Evolutionary conservation across 2,888 invertebrate species (phyloP), one percentile per base, ranked within the genome.

Genomic region (Tineola bisselliella): DNA sequence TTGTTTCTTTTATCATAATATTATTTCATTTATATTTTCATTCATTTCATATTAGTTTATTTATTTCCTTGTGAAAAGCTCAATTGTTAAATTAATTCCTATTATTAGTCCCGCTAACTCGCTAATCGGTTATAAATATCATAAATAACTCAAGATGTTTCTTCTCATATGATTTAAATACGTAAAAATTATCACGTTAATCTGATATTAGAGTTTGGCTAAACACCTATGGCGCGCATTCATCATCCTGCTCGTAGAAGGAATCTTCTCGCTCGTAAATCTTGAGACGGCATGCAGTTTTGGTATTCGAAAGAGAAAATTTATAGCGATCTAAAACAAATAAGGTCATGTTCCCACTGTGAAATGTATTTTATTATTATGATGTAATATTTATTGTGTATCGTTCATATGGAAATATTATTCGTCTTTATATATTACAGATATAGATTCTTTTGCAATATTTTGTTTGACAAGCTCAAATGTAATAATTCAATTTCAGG

Each of bases 321-420:
- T 84, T 84, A 84, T 84, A 68, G 74, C 69, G 74, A 75, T 72
- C 74, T 70, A 72, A 72, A 71, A 73, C 69, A 75, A 82, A 79
- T 70, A 75, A 75, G 78, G 72, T 72, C 76, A 76, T 71, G 69
- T 68, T 73, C 79, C 74, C 74, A 76, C 77, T 77, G 77, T 48
- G 75, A 66, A 65, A 65, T 19, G 17, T 19, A 15, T 44, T 18
- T 59, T 59, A 59, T 59, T 13, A 17, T 8, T 43, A 8, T 31
- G 10, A 5, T 31, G 10, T 31, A 10, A 31, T 31, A 31, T 31
- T 31, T n/a, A n/a, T n/a, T 31, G 31, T 31, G 5, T 31, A 31
- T 31, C 10, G 31, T 10, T 10, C 31, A 31, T 31, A 25, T 25
- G 2, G 25, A 25, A 25, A 4, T 25, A 25, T 25, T 25, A 6